phyloP scores from a whole-genome alignment of 2,113 vertebrate genomes.

The Anoura caudifer region DNA sequence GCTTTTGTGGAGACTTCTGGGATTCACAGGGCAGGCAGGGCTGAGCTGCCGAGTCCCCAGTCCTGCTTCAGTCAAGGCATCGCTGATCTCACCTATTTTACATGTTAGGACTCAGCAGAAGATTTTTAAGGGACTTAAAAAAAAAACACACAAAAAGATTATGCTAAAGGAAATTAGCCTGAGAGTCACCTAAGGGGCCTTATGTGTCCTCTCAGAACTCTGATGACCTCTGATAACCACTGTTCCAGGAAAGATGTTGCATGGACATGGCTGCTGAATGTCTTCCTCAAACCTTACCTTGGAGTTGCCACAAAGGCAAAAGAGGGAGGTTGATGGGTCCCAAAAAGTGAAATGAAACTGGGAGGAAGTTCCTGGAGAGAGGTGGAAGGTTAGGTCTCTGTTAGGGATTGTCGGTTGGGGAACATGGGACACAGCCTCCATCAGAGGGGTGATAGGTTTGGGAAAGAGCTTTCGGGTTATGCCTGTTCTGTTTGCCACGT shows the following conservation, averaged over 20 bases:
- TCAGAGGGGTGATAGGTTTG: neutral
- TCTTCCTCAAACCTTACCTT: neutral
- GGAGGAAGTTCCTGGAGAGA: neutral
- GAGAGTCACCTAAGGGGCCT: neutral
- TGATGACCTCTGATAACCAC: neutral
- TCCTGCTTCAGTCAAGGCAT: neutral
- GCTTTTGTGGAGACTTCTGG: neutral
- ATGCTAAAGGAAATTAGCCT: neutral
- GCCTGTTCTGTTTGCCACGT: no score
- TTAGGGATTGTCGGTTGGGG: accelerated
- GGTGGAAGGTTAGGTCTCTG: neutral
- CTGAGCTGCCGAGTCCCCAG: accelerated
- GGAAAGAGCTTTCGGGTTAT: neutral
- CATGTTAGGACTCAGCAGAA: neutral
- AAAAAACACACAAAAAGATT: neutral
- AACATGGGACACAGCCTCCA: neutral
- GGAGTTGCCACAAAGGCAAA: neutral
- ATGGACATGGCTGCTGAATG: neutral
- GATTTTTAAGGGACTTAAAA: neutral
- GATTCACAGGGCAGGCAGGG: neutral
- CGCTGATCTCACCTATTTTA: neutral
- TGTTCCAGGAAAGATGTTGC: neutral
- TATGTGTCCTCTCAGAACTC: no score
- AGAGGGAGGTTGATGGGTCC: neutral
- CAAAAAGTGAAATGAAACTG: neutral